A percentile compares a stretch with the other conserved stretches of the same genome.
phyloP scores from a whole-genome alignment of 2,888 invertebrate genomes.

The Eupeodes latifasciatus region DNA sequence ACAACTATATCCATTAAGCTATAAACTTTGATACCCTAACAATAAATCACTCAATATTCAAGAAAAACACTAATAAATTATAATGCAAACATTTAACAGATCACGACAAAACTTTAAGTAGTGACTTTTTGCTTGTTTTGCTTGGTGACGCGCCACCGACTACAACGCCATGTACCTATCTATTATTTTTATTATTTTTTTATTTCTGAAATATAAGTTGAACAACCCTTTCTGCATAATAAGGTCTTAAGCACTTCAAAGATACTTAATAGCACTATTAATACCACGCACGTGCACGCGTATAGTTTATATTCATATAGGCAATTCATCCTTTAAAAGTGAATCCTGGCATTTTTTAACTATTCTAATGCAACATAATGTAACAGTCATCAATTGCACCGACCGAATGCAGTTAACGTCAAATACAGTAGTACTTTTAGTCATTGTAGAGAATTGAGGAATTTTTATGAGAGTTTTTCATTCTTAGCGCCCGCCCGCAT shows the following conservation, averaged over 20 bases:
- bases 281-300: constrained; percentile 52
- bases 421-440: constrained; percentile 52
- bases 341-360: constrained; percentile 35
- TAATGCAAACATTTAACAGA: neutral
- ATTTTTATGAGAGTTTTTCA: constrained; percentile 31
- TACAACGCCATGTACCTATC: neutral
- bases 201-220: constrained; percentile 39
- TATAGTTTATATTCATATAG: constrained; percentile 18
- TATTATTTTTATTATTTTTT: constrained; percentile 1
- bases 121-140: constrained; percentile 19
- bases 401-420: constrained; percentile 61
- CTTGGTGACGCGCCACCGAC: neutral
- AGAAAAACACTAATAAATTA: constrained; percentile 5
- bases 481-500: constrained; percentile 57
- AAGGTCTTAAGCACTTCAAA: neutral
- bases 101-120: neutral
- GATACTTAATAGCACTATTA: constrained; percentile 48
- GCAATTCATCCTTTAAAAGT: constrained; percentile 42
- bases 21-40: neutral
- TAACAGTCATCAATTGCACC: constrained; percentile 27
- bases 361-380: neutral
- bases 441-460: constrained; percentile 45
- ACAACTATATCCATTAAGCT: neutral
- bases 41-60: neutral
- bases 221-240: constrained; percentile 29